These are phyloP conservation scores for Philypnodon macrostomus DNA, from an alignment of 2,797 vertebrate genomes.

Conservation along the genomic window DNA sequence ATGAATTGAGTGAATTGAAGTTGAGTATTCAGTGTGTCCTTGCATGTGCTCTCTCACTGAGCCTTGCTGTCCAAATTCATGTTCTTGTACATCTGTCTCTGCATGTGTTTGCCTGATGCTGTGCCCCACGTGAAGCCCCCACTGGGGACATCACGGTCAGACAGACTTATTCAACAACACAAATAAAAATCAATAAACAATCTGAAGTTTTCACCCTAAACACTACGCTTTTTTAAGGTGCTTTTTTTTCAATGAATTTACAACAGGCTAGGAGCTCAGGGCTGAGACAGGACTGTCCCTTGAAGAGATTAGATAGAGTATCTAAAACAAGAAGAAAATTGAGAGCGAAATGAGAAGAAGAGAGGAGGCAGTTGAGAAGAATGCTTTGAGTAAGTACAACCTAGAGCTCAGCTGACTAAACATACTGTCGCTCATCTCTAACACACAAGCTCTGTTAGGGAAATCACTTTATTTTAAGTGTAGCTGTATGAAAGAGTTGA, in stretches of 20 bases:
- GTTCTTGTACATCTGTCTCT: slow-evolving; percentile 44
- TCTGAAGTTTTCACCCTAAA: slow-evolving; percentile 97
- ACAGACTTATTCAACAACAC: slow-evolving; percentile 94
- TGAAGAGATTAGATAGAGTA: slow-evolving; percentile 63
- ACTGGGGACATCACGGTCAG: slow-evolving; percentile 81
- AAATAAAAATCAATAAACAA: slow-evolving; percentile 99
- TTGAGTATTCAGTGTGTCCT: slow-evolving; percentile 18
- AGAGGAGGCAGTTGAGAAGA: slow-evolving; percentile 59
- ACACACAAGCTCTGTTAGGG: too few species aligned
- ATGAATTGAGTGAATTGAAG: neutral
- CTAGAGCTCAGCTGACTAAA: slow-evolving; percentile 1
- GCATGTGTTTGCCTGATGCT: slow-evolving; percentile 55
- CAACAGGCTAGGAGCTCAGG: slow-evolving; percentile 89
- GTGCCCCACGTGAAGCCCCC: slow-evolving; percentile 62
- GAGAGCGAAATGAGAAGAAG: slow-evolving; percentile 42
- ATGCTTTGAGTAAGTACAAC: slow-evolving; percentile 27
- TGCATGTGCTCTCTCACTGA: slow-evolving; percentile 26
- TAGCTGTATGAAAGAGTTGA: too few species aligned
- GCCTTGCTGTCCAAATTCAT: slow-evolving; percentile 22
- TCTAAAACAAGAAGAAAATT: slow-evolving; percentile 51
- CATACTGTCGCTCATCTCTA: neutral
- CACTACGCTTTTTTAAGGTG: slow-evolving; percentile 71
- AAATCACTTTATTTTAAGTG: too few species aligned
- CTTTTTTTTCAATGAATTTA: slow-evolving; percentile 97
- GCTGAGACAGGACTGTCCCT: slow-evolving; percentile 81